These are phyloP conservation scores for Scaptomyza cyrtandrae DNA, from an alignment of 2,888 invertebrate species.

Conservation along the genomic window DNA sequence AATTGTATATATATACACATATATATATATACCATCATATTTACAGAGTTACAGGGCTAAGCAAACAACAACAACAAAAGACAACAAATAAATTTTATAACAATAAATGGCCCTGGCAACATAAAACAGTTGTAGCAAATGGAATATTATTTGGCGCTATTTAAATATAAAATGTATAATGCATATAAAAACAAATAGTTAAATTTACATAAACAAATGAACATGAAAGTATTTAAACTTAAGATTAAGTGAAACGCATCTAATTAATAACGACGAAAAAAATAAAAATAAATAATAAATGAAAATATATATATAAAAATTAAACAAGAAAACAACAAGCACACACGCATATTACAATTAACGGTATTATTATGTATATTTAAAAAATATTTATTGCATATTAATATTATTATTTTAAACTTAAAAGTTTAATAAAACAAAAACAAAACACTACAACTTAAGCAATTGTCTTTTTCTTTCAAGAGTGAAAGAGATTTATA, in stretches of 20 bases:
- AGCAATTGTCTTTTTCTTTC: not conserved
- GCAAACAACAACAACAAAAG: conserved; percentile 12
- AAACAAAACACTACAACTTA: conserved; percentile 38
- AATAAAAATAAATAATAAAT: too few relatives aligned
- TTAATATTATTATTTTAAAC: conserved; percentile 76
- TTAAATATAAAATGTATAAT: conserved; percentile 70
- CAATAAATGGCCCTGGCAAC: conserved; percentile 33
- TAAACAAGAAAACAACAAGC: conserved; percentile 36
- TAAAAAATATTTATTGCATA: conserved; percentile 79
- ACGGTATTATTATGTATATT: conserved; percentile 78
- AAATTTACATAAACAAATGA: conserved; percentile 72
- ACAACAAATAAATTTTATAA: conserved; percentile 37
- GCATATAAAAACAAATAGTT: conserved; percentile 77
- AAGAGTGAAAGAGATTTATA: too few relatives aligned
- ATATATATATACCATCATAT: conserved; percentile 42
- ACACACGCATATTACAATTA: conserved; percentile 77
- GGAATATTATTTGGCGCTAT: conserved; percentile 76
- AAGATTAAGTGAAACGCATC: conserved; percentile 47
- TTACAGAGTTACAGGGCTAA: conserved; percentile 45
- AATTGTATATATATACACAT: conserved; percentile 14
- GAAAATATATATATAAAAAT: conserved; percentile 37
- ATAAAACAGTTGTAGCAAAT: conserved; percentile 67
- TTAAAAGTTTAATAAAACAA: conserved; percentile 80
- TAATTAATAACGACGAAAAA: conserved; percentile 44
- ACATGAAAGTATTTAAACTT: conserved; percentile 52